A percentile compares a stretch with the other conserved stretches of the same genome.
phyloP scores from a whole-genome alignment of 2,888 invertebrate genomes.

The Ectropis crepuscularia region DNA sequence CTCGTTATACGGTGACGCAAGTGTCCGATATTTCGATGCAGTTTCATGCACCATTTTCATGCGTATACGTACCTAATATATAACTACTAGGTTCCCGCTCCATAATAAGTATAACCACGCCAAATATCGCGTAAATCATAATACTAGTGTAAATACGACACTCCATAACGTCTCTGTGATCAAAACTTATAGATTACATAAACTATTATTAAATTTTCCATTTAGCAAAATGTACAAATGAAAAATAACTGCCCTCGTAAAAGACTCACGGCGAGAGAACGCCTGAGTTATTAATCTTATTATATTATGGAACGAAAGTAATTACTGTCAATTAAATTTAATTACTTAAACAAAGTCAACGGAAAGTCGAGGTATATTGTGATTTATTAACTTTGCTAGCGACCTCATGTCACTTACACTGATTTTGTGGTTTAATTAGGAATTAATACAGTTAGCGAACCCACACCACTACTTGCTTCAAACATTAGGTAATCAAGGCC shows the following conservation, averaged over 20 bases:
- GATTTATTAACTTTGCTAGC: slow-evolving; percentile 13
- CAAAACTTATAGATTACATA: background rate
- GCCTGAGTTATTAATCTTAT: slow-evolving; percentile 26
- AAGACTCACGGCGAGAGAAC: slow-evolving; percentile 14
- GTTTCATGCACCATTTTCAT: too few species aligned
- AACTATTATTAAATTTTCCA: background rate
- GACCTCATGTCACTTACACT: slow-evolving; percentile 1
- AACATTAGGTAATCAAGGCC: too few species aligned
- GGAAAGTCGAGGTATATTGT: slow-evolving; percentile 19
- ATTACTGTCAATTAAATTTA: slow-evolving; percentile 23
- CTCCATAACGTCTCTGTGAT: too few species aligned
- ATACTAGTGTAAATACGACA: too few species aligned
- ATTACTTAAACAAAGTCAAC: slow-evolving; percentile 21
- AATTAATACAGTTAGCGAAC: too few species aligned
- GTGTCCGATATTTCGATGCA: too few species aligned
- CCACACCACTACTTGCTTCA: too few species aligned
- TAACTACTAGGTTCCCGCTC: too few species aligned
- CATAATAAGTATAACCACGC: too few species aligned
- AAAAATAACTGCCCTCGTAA: slow-evolving; percentile 8
- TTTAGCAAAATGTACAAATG: slow-evolving; percentile 2
- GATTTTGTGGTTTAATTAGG: slow-evolving; percentile 1
- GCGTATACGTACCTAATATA: too few species aligned
- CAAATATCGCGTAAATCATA: too few species aligned
- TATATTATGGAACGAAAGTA: slow-evolving; percentile 20
- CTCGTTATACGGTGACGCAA: too few species aligned